Percentiles rank a stretch among this genome's conserved stretches.
Evolutionary conservation across 1,140 invertebrate genomes (phyloP).

Genomic region (Papilio helenus): DNA sequence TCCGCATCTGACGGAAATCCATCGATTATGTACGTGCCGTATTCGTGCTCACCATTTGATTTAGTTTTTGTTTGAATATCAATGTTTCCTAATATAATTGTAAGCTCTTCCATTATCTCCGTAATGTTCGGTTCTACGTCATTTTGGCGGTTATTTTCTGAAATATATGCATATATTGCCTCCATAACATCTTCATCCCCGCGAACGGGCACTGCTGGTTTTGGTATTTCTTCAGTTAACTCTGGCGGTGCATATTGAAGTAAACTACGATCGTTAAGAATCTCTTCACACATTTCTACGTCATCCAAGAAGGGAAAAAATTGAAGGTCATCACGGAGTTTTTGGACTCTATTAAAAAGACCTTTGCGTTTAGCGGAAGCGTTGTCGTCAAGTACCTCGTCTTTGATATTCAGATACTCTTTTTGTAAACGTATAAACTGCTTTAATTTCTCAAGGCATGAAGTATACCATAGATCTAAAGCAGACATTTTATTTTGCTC

Average conservation of each 20-base stretch:
- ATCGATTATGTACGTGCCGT: slow-evolving; percentile 84
- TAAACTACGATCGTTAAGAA: slow-evolving; percentile 50
- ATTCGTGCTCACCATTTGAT: slow-evolving; percentile 54
- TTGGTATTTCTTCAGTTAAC: slow-evolving; percentile 53
- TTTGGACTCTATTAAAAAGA: slow-evolving; percentile 47
- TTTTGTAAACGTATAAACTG: slow-evolving; percentile 55
- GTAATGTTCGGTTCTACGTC: slow-evolving; percentile 63
- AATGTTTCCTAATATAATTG: slow-evolving; percentile 63
- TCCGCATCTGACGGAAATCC: slow-evolving; percentile 80
- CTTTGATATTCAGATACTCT: slow-evolving; percentile 37
- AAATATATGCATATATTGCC: slow-evolving; percentile 66
- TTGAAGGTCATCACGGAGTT: slow-evolving; percentile 48
- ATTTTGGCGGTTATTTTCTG: slow-evolving; percentile 69
- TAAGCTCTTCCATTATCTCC: slow-evolving; percentile 73
- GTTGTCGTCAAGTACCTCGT: slow-evolving; percentile 39
- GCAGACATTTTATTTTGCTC: slow-evolving; percentile 60
- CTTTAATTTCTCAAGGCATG: slow-evolving; percentile 47
- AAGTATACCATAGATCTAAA: slow-evolving; percentile 61
- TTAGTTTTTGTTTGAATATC: slow-evolving; percentile 61
- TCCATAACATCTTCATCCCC: slow-evolving; percentile 70
- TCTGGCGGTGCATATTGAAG: slow-evolving; percentile 60
- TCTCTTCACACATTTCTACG: slow-evolving; percentile 55
- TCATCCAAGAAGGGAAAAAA: slow-evolving; percentile 66
- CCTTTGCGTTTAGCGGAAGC: slow-evolving; percentile 9
- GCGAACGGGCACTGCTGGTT: slow-evolving; percentile 62